Evolutionary conservation across 2,797 vertebrate species (phyloP).

Genomic region (Malurus leucopterus): DNA sequence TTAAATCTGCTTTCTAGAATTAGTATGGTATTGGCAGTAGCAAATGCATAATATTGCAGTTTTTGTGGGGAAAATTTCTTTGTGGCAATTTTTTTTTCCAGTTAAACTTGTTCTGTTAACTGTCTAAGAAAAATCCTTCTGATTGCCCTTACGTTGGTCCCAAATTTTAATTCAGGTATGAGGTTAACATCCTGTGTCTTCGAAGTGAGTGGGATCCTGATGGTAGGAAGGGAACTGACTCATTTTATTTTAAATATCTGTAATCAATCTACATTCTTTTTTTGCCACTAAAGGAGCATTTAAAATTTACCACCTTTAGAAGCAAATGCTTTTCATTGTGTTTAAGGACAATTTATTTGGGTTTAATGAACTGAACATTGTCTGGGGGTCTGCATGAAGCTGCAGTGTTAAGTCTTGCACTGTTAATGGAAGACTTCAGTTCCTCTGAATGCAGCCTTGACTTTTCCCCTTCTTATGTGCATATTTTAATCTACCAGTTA

Average conservation of each 20-base stretch:
- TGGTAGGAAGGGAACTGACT: neutral
- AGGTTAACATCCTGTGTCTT: neutral
- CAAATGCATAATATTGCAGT: neutral
- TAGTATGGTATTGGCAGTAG: neutral
- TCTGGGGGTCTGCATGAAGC: neutral
- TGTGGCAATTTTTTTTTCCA: neutral
- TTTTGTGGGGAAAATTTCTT: neutral
- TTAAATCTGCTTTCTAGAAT: neutral
- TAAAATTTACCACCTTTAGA: neutral
- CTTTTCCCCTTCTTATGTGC: neutral
- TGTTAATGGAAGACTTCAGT: neutral
- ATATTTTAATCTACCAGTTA: neutral
- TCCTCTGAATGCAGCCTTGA: neutral
- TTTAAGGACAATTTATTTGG: neutral
- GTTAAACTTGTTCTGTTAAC: neutral
- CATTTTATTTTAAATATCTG: neutral
- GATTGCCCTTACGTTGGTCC: neutral
- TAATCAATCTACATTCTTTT: neutral
- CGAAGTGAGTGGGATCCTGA: neutral
- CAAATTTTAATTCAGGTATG: neutral
- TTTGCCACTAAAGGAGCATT: neutral
- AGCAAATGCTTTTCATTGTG: neutral
- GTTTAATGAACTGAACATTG: neutral
- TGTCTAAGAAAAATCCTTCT: neutral
- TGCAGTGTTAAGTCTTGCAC: neutral